Base-by-base conservation (phyloP, 2,797 vertebrate genomes). In the Lithobates pipiens region DNA sequence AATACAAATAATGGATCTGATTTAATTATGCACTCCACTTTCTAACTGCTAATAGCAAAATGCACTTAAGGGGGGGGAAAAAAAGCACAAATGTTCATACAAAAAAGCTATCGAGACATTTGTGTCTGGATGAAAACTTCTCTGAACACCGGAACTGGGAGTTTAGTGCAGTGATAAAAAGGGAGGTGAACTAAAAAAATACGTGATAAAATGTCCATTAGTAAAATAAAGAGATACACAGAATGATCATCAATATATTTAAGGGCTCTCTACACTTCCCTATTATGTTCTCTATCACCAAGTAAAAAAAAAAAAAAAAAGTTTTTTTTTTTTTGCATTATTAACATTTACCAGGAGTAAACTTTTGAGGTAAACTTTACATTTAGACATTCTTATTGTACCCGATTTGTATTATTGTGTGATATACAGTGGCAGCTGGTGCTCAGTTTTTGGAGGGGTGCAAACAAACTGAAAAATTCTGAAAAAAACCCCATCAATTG, bases 41-140 rank as follows among this genome's bases (percentile, higher is more conserved):
- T 86, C 69, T 73, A 85, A 74, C 84, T 87, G 61, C 92, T 93
- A 92, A 94, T 86, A 88, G 92, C 91, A 92, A 88, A 88, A 91
- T 90, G 89, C 87, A 91, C 89, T 92, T 92, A 32, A 85, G 89
- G 80, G 3, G 3, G 1, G 86, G 8, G 8, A 8, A 87, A 89
- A 93, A 87, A 89, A 88, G 77, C 36, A 75, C 81, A 32, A 29
- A 77, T 23, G 15, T 42, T 50, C 39, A 34, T 34, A 69, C 27
- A 86, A 84, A 90, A 90, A 87, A 65, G 88, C 73, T 79, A 0
- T 0, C 68, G 85, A 91, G 88, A 77, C 80, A n/a, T 29, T 25
- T 21, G 34, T 29, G 25, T 79, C 8, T 57, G 15, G 10, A 4
- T 25, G 18, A 63, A 21, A 68, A 67, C 2, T 44, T 39, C 10